Evolutionary conservation across 2,888 invertebrate species (phyloP), one percentile per base, ranked within the genome.

Genomic region (Hipparchia semele): DNA sequence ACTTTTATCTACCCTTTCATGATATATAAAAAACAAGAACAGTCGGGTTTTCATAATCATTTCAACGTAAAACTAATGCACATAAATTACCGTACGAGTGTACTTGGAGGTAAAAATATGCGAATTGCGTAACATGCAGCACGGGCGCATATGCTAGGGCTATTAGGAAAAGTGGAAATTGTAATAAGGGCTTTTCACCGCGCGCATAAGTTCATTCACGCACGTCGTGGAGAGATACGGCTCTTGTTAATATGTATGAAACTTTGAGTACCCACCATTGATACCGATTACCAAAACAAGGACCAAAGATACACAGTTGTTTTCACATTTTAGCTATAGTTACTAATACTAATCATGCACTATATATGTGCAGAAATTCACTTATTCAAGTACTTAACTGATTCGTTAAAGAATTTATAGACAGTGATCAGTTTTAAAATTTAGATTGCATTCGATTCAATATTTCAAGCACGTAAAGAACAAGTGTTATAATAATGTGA

Each of bases 21-120:
- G 8, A 58, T 23, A 23, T 58, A 23, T 49, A 7, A 49, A 2
- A 58, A 58, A 64, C 49, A 51, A 49, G 9, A 49, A 49, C 8
- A 58, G 58, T 8, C 46, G 45, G 8, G 49, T 59, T 49, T 59
- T 45, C 45, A 61, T 54, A 39, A 83, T 85, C 85, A 83, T 85
- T 86, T 80, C 81, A 78, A 82, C 82, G 81, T 80, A 82, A 86
- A 87, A 86, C 82, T 84, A 84, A 88, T 88, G 88, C 86, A 82
- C 89, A 90, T 90, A 90, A 86, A 88, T 90, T 89, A 86, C 82
- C 84, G 78, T 79, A 80, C 81, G 83, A 83, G 84, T 78, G 82
- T 83, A 83, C 86, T 89, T 88, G 83, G 81, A 80, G 81, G 82
- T 80, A 80, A 83, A 87, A 87, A 86, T 87, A 88, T 88, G 88